phyloP scores from a whole-genome alignment of 2,888 invertebrate species.

The Papilio demoleus region DNA sequence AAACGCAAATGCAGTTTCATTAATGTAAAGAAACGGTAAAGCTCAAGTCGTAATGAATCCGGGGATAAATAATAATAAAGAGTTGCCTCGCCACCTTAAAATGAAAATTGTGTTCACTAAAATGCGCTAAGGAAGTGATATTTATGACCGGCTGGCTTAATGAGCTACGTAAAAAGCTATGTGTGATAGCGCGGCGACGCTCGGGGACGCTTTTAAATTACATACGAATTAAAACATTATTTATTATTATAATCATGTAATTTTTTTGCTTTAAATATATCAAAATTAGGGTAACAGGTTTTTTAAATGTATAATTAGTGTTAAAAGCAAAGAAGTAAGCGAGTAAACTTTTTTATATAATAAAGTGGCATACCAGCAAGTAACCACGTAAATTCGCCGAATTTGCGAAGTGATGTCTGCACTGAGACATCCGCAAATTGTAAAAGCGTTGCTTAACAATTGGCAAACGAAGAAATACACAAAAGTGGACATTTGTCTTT shows the following conservation, averaged over 20 bases:
- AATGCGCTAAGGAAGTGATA: conserved; percentile 78
- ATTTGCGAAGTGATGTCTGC: too few relatives aligned
- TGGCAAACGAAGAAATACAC: too few relatives aligned
- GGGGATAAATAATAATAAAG: conserved; percentile 74
- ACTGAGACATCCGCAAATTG: too few relatives aligned
- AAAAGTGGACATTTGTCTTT: too few relatives aligned
- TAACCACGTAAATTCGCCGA: too few relatives aligned
- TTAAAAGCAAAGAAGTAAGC: neutral
- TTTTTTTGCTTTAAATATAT: neutral
- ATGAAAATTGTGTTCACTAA: conserved; percentile 78
- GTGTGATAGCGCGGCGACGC: conserved; percentile 46
- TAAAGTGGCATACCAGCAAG: neutral
- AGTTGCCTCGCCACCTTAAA: conserved; percentile 72
- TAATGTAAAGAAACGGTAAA: conserved; percentile 32
- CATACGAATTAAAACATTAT: conserved; percentile 39
- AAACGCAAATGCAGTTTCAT: conserved; percentile 40
- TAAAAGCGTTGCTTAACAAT: too few relatives aligned
- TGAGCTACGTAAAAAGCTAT: conserved; percentile 56
- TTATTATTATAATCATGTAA: conserved; percentile 11
- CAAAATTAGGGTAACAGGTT: neutral
- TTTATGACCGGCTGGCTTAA: conserved; percentile 72
- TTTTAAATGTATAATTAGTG: neutral
- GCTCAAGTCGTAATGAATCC: conserved; percentile 51
- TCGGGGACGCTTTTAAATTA: conserved; percentile 41
- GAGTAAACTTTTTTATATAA: neutral